Evolutionary conservation across 2,113 vertebrate species (phyloP).

Genomic region (Tetrax tetrax): DNA sequence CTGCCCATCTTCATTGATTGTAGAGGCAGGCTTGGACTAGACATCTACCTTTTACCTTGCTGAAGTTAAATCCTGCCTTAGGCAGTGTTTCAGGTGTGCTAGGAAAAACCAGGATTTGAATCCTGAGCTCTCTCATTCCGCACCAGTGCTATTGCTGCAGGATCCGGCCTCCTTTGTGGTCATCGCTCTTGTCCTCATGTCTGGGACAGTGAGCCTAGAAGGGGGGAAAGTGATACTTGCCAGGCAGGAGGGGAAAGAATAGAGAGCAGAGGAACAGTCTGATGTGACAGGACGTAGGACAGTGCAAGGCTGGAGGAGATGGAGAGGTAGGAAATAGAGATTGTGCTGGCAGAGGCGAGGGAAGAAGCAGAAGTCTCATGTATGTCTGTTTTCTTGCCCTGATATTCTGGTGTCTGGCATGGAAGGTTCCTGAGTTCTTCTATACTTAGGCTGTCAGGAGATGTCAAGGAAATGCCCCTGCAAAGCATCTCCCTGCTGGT

Average conservation of each 20-base stretch:
- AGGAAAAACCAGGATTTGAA: neutral
- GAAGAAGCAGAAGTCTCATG: neutral
- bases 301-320: neutral
- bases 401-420: neutral
- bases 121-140: neutral
- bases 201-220: neutral
- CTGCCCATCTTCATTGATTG: neutral
- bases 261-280: neutral
- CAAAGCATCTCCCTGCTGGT: neutral
- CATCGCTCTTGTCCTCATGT: neutral
- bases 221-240: neutral
- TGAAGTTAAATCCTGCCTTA: neutral
- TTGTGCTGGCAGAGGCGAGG: neutral
- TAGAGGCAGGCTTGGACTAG: neutral
- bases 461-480: neutral
- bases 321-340: neutral
- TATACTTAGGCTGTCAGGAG: neutral
- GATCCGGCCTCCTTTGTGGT: neutral
- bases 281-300: neutral
- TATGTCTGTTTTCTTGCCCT: neutral
- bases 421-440: neutral
- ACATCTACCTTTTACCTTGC: neutral
- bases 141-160: neutral
- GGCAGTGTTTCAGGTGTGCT: accelerated
- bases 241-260: neutral